A percentile compares a stretch with the other conserved stretches of the same genome.
Conservation (phyloP, 1,140 invertebrate species). For the Steinernema feltiae region DNA sequence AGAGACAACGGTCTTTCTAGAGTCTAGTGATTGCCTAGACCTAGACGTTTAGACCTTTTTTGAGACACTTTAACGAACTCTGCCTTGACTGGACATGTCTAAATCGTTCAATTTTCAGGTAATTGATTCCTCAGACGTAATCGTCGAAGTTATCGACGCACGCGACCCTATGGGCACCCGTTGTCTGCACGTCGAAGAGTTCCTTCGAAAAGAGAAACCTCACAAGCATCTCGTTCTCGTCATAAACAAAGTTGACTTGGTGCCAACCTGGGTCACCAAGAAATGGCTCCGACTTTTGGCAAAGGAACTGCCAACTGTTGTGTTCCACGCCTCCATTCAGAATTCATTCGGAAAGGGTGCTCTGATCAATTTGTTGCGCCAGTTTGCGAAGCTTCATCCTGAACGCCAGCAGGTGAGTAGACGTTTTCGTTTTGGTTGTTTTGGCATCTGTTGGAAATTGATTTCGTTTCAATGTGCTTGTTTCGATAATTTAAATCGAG, state of each 20-base stretch:
- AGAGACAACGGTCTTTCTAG: too few relatives aligned
- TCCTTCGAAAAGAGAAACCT: conserved; percentile 78
- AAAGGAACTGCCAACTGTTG: conserved; percentile 89
- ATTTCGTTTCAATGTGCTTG: too few relatives aligned
- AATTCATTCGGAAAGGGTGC: conserved; percentile 98
- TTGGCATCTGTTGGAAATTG: too few relatives aligned
- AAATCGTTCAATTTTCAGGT: conserved; percentile 63
- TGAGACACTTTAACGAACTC: background rate
- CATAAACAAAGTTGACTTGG: conserved; percentile 84
- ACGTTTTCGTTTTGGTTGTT: background rate
- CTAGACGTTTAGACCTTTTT: too few relatives aligned
- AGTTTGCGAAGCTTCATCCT: conserved; percentile 76
- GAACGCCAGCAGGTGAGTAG: conserved; percentile 41
- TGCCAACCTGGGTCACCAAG: conserved; percentile 90
- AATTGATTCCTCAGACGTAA: conserved; percentile 94
- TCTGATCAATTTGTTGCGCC: conserved; percentile 86
- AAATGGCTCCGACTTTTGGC: conserved; percentile 86
- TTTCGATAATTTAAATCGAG: too few relatives aligned
- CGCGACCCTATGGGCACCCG: conserved; percentile 60
- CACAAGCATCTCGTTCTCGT: conserved; percentile 92
- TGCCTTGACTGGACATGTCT: background rate
- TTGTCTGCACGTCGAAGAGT: conserved; percentile 81
- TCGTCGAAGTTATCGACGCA: conserved; percentile 70
- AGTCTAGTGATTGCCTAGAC: too few relatives aligned
- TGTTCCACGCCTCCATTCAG: conserved; percentile 92